Evolutionary conservation across 2,888 invertebrate genomes (phyloP).

Genomic region (Priapulus caudatus): DNA sequence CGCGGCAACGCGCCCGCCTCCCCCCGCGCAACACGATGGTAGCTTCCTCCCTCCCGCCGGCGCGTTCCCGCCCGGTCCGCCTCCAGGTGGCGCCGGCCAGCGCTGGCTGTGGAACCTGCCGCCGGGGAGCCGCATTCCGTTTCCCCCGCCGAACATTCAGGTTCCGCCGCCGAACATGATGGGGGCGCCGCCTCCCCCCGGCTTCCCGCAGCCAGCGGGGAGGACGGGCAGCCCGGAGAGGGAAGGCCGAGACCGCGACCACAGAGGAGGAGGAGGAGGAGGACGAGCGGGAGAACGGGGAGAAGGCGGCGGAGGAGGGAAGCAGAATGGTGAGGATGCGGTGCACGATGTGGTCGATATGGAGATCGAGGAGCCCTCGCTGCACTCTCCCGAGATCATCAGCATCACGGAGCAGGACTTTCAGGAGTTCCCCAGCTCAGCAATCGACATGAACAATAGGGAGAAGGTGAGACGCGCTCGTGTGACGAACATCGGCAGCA

Average conservation of each 20-base stretch:
- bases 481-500: too few relatives aligned
- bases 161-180: background rate
- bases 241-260: background rate
- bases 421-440: too few relatives aligned
- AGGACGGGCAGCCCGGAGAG: background rate
- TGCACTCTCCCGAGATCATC: background rate
- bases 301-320: too few relatives aligned
- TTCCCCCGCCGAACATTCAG: background rate
- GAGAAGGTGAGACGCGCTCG: too few relatives aligned
- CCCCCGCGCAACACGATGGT: too few relatives aligned
- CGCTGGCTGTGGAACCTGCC: too few relatives aligned
- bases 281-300: background rate
- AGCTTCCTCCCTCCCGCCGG: background rate
- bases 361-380: slow-evolving; percentile 1
- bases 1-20: background rate
- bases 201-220: background rate
- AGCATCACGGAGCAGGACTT: too few relatives aligned
- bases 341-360: background rate
- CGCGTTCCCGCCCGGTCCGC: background rate
- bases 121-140: background rate
- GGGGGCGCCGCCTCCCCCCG: background rate
- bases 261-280: background rate
- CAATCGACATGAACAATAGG: too few relatives aligned
- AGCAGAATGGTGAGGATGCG: background rate
- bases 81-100: too few relatives aligned